phyloP scores from a whole-genome alignment of 2,797 vertebrate species.

The Zalophus californianus region DNA sequence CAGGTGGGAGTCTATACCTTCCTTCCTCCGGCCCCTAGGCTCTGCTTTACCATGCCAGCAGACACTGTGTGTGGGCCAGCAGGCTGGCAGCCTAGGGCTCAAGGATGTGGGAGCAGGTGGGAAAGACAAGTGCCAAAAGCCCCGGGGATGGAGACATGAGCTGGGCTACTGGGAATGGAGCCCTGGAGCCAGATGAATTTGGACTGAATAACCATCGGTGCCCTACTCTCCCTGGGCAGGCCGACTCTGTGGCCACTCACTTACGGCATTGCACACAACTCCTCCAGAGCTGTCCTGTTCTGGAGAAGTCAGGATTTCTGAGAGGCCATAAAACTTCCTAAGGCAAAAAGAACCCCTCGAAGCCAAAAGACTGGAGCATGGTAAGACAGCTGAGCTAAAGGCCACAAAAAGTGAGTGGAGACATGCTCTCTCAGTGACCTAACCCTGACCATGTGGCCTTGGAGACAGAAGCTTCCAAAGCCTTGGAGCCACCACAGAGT shows the following conservation, averaged over 20 bases:
- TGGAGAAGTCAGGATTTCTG: slow-evolving; percentile 6
- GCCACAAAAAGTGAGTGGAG: background rate
- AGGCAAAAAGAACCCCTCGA: background rate
- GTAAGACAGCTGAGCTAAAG: background rate
- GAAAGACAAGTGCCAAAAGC: slow-evolving; percentile 50
- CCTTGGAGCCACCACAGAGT: background rate
- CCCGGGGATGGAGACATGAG: slow-evolving; percentile 73
- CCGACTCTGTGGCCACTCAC: background rate
- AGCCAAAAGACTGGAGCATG: background rate
- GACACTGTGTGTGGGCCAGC: slow-evolving; percentile 53
- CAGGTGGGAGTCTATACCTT: slow-evolving; percentile 52
- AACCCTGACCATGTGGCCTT: background rate
- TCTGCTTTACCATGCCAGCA: slow-evolving; percentile 59
- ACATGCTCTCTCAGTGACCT: background rate
- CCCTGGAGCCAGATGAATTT: slow-evolving; percentile 38
- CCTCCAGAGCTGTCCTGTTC: background rate
- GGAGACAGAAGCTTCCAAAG: background rate
- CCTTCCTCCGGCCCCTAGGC: slow-evolving; percentile 34
- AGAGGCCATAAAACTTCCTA: background rate
- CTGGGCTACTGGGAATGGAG: slow-evolving; percentile 77
- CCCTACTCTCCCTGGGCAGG: background rate
- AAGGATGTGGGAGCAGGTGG: slow-evolving; percentile 62
- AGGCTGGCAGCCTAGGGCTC: slow-evolving; percentile 59
- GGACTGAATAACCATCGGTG: background rate
- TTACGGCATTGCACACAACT: background rate